Evolutionary conservation across 2,888 invertebrate species (phyloP).

Genomic region (Margaritifera margaritifera): DNA sequence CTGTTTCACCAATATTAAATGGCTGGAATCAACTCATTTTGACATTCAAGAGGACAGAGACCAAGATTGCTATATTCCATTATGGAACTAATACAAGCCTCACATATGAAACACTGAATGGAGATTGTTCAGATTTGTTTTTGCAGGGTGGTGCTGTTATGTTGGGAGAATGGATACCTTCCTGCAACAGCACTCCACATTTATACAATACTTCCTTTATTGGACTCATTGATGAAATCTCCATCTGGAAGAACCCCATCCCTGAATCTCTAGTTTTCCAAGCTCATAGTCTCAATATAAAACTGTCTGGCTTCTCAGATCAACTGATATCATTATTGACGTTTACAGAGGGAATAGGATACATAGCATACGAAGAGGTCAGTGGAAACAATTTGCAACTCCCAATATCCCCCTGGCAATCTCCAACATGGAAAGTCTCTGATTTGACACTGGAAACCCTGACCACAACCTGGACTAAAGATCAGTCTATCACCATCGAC

Average conservation of each 20-base stretch:
- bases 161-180: conserved; percentile 53
- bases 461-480: conserved; percentile 8
- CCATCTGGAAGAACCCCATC: conserved; percentile 49
- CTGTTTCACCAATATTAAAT: conserved; percentile 18
- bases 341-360: conserved; percentile 51
- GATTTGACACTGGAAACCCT: conserved; percentile 37
- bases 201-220: conserved; percentile 29
- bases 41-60: conserved; percentile 30
- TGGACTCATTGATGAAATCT: conserved; percentile 52
- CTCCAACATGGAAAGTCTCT: conserved; percentile 50
- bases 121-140: conserved; percentile 36
- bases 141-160: conserved; percentile 41
- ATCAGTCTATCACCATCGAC: conserved; percentile 13
- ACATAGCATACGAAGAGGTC: conserved; percentile 41
- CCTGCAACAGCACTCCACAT: conserved; percentile 24
- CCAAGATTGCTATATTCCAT: conserved; percentile 38
- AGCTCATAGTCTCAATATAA: conserved; percentile 46
- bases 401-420: conserved; percentile 53
- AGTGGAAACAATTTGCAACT: conserved; percentile 44
- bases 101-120: conserved; percentile 35
- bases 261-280: conserved; percentile 48
- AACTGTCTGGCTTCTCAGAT: conserved; percentile 43
- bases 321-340: conserved; percentile 43
- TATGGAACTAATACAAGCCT: conserved; percentile 37
- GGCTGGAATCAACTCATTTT: conserved; percentile 56